Base-by-base conservation (phyloP, 92 coral and sea anemone species). In the Parazoanthus swiftii region DNA sequence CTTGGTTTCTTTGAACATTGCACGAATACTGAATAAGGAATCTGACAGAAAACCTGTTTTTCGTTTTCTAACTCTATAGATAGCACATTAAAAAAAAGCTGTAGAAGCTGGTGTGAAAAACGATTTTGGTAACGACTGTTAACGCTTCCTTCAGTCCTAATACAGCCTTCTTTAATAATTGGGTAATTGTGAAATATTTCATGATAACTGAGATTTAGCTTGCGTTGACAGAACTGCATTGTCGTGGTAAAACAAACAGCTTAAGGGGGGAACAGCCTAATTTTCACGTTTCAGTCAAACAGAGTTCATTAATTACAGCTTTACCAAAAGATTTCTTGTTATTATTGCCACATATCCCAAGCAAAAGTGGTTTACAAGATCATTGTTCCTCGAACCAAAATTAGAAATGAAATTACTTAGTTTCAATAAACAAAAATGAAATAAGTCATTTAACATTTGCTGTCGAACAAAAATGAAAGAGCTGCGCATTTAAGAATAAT, bases 401-500 rank as follows among this genome's bases (percentile, higher is more conserved):
- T 76, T 76, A 37, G 50, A 76, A 76, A 39, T n/a, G n/a, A 10
- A 37, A 76, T 76, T 76, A 76, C 6, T 63, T 23, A 44, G n/a
- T 39, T 76, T 76, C 48, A 20, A 37, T 76, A 76, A 76, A 76
- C 79, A 25, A 76, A 75, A 76, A 76, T 76, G 39, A 23, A n/a
- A 76, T 16, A 72, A 72, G 79, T 39, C 48, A 38, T 44, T 39
- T 42, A 51, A 39, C 25, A 76, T 76, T 76, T 26, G 79, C 79
- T 76, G 51, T 63, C 70, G 26, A 21, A 76, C 25, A 76, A n/a
- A 39, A 76, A 39, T 76, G 79, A 76, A 76, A 76, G 79, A 39
- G 79, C 38, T 76, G 79, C 79, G 46, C 50, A 76, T 44, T 76
- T 76, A 39, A 16, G 79, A 25, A 54, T 76, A 20, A 76, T 76